Base-by-base conservation (phyloP, 2,113 vertebrate genomes). In the Sinosuthora webbiana region DNA sequence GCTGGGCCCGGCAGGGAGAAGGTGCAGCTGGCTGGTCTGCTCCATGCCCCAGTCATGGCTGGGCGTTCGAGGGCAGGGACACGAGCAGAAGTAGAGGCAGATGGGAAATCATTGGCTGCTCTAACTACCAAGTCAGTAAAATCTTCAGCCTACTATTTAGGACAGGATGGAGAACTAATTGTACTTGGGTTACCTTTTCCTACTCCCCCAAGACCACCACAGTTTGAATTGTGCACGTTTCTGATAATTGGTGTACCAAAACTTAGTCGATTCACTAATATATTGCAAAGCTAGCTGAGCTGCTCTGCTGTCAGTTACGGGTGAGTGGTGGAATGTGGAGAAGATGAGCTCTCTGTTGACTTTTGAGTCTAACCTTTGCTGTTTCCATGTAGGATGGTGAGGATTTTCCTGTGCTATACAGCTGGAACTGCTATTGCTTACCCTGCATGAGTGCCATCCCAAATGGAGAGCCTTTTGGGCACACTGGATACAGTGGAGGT, bases 151-250 rank as follows among this genome's bases (percentile, higher is more conserved):
- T 65, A 1, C 27, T 22, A 1, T 47, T 17, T 18, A 68, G 37
- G n/a, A 16, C 24, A 21, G 68, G 37, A 68, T 23, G n/a, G 16
- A 81, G 52, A 84, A 15, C 17, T 42, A 14, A 15, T 7, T 82
- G 10, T 20, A 4, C 44, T 39, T 30, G 19, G 18, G 7, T 83
- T 76, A 13, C 39, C 17, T 57, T 70, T 65, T 69, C 35, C 37
- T 52, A 0, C 64, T 84, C 27, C 23, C 5, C 6, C 2, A 47
- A 75, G 68, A 47, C 13, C 1, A 0, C 19, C 24, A 12, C 1
- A 2, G 12, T 18, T 77, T 21, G 47, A 59, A 49, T 64, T 37
- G 47, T 89, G 44, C 23, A 2, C 37, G 9, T 59, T 90, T 69
- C 41, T 70, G 21, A 6, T 63, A 44, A 63, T 0, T 5, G 8